Base-by-base conservation (phyloP, 1,140 invertebrate species). In the Sinonovacula constricta region DNA sequence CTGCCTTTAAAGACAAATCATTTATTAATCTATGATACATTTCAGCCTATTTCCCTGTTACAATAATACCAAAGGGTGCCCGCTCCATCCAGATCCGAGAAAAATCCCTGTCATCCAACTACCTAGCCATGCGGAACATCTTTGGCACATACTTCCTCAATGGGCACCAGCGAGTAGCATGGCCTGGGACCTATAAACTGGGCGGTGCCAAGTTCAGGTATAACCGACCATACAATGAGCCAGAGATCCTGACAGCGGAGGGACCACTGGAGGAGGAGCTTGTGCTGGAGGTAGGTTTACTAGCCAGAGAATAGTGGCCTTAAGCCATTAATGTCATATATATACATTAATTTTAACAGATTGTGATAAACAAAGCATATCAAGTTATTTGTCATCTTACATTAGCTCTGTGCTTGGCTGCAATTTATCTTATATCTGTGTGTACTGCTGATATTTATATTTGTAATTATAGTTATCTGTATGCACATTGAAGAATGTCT, bases 211-310 rank as follows among this genome's bases (percentile, higher is more conserved):
- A 82, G 57, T 94, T 94, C 85, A 89, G 90, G 67, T 92, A 93
- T 79, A 91, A 89, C 30, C 91, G 91, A 62, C 81, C 85, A 0
- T 86, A 86, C n/a, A 87, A 90, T 57, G 91, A 92, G 45, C 88
- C 87, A 14, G 92, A 94, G 75, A 83, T 87, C 2, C 87, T 94
- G 15, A 90, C 88, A 80, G 91, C 93, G 1, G 89, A 89, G 33
- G 94, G 94, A 26, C 93, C 93, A 0, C 81, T 93, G 0, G 87
- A 92, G 2, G 89, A 91, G 15, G 93, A 93, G 83, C 86, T 94
- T 7, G 89, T 93, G 2, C 82, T 94, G 36, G 91, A 93, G 90
- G 94, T 94, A 70, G 79, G 74, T 34, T n/a, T n/a, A n/a, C n/a
- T n/a, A n/a, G n/a, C n/a, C n/a, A n/a, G n/a, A n/a, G n/a, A n/a